These are phyloP conservation scores for Mormyrops boulengeri DNA, from an alignment of 2,797 vertebrate species.

Conservation along the genomic window DNA sequence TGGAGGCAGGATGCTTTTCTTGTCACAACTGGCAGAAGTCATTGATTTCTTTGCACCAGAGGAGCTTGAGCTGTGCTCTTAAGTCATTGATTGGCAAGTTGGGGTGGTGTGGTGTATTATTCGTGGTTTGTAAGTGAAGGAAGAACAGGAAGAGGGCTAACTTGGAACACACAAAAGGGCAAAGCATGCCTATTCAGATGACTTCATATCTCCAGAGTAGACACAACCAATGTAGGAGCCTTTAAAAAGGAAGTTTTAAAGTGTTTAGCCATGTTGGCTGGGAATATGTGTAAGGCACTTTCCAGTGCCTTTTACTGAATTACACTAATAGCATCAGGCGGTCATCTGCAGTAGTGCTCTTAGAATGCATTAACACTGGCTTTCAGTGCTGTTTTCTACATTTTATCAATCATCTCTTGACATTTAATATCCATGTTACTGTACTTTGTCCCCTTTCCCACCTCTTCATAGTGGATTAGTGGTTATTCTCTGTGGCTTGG, in stretches of 20 bases:
- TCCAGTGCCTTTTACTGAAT: not conserved
- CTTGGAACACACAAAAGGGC: not conserved
- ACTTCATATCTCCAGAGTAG: not conserved
- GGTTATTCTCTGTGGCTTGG: not conserved
- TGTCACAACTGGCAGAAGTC: not conserved
- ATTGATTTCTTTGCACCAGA: not conserved
- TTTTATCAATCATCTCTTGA: not conserved
- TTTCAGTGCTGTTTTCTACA: not conserved
- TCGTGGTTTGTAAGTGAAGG: not conserved
- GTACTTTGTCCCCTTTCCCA: not conserved
- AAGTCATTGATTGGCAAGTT: not conserved
- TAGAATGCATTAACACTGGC: not conserved
- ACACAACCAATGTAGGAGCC: not conserved
- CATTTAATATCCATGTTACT: slow-evolving; percentile 2
- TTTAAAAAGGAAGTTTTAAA: not conserved
- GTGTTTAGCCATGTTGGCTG: not conserved
- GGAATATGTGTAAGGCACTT: not conserved
- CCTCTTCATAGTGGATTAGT: not conserved
- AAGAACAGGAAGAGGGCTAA: not conserved
- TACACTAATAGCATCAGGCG: not conserved
- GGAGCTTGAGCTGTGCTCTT: not conserved
- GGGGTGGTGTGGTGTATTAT: not conserved
- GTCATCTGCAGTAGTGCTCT: not conserved
- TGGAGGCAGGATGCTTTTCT: not conserved
- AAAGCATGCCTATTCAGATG: not conserved